These are phyloP conservation scores for Eulithis prunata DNA, from an alignment of 2,888 invertebrate species.

Conservation along the genomic window DNA sequence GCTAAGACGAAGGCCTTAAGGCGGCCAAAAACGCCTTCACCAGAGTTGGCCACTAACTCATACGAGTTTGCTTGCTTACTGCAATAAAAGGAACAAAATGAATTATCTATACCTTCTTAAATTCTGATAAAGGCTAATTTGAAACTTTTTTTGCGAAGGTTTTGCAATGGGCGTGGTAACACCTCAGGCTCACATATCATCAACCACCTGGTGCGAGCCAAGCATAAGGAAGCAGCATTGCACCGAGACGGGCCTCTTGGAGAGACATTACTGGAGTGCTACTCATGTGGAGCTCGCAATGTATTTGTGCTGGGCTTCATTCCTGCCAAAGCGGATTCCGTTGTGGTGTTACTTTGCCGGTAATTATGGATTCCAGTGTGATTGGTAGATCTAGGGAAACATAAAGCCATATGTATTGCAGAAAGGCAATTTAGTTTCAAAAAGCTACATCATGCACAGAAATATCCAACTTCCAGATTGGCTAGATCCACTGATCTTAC, in stretches of 20 bases:
- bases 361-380: conserved; percentile 49
- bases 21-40: too few species aligned
- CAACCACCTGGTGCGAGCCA: conserved; percentile 99
- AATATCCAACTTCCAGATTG: too few species aligned
- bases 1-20: too few species aligned
- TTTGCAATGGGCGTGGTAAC: conserved; percentile 99
- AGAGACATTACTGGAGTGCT: conserved; percentile 98
- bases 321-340: conserved; percentile 99
- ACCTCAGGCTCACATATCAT: conserved; percentile 99
- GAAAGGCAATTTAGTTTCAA: too few species aligned
- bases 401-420: too few species aligned
- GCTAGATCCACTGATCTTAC: too few species aligned
- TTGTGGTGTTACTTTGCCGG: conserved; percentile 98
- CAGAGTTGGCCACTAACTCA: too few species aligned
- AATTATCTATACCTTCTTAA: too few species aligned
- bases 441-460: too few species aligned
- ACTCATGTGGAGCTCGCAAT: conserved; percentile 98
- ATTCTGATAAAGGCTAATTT: background rate
- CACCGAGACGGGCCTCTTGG: conserved; percentile 99
- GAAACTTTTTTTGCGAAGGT: conserved; percentile 70
- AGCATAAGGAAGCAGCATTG: conserved; percentile 99
- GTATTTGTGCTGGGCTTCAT: conserved; percentile 99
- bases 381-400: too few species aligned
- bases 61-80: too few species aligned
- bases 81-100: too few species aligned